Evolutionary conservation across 2,797 vertebrate species (phyloP).

Genomic region (Circus cinereus): DNA sequence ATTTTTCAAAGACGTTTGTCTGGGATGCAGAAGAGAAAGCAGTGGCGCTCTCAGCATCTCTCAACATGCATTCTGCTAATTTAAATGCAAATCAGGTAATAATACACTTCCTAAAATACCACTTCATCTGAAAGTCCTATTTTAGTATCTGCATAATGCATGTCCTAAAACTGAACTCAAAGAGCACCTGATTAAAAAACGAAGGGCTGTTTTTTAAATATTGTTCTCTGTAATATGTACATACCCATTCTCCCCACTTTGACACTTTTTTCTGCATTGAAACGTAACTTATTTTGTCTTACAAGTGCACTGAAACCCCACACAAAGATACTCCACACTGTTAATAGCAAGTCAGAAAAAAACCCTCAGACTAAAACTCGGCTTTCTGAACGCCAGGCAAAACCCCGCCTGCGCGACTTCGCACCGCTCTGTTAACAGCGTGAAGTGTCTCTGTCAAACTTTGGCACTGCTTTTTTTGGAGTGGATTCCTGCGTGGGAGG

Average conservation of each 20-base stretch:
- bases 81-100: slow-evolving; percentile 32
- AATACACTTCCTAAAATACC: neutral
- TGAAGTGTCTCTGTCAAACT: neutral
- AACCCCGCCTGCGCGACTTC: accelerated
- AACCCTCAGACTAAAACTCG: neutral
- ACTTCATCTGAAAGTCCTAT: neutral
- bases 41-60: neutral
- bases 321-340: neutral
- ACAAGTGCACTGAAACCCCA: neutral
- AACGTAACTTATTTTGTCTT: neutral
- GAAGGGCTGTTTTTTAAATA: neutral
- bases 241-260: neutral
- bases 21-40: neutral
- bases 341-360: neutral
- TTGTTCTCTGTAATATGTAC: neutral
- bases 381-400: neutral
- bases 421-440: neutral
- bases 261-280: neutral
- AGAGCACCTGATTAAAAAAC: neutral
- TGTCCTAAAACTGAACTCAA: neutral
- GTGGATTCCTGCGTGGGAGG: accelerated
- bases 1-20: neutral
- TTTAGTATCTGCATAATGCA: neutral
- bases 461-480: neutral
- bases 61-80: neutral